Percentiles rank a stretch among this genome's conserved stretches.
phyloP scores from a whole-genome alignment of 2,888 invertebrate species.

The Pycnomerus fuliginosus region DNA sequence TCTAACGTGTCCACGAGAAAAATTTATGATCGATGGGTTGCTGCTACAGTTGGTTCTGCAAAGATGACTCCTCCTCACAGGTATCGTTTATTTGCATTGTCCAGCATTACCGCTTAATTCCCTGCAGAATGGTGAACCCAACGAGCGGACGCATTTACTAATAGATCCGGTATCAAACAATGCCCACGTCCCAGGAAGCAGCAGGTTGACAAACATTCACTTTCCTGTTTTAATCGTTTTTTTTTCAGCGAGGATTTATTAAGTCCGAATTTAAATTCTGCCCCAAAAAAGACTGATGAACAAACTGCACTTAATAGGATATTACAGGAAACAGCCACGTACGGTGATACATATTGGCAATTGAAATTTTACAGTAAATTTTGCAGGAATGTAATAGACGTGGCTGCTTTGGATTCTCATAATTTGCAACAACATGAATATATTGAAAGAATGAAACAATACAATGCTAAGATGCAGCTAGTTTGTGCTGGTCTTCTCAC shows the following conservation, averaged over 20 bases:
- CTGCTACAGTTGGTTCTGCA: slow-evolving; percentile 70
- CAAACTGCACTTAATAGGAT: slow-evolving; percentile 88
- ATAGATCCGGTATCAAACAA: slow-evolving; percentile 76
- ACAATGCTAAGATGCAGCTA: slow-evolving; percentile 60
- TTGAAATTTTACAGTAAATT: too few species aligned
- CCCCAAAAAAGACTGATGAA: slow-evolving; percentile 81
- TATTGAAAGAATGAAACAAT: slow-evolving; percentile 75
- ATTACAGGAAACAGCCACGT: slow-evolving; percentile 89
- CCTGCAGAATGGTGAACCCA: slow-evolving; percentile 59
- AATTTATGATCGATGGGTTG: slow-evolving; percentile 70
- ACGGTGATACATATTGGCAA: too few species aligned
- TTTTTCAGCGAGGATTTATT: slow-evolving; percentile 64
- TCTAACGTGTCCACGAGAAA: too few species aligned
- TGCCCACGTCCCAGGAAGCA: slow-evolving; percentile 68
- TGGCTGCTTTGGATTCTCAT: slow-evolving; percentile 87
- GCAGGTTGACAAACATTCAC: slow-evolving; percentile 51
- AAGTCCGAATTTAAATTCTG: slow-evolving; percentile 62
- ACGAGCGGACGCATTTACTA: slow-evolving; percentile 77
- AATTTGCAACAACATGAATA: slow-evolving; percentile 87
- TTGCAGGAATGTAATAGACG: slow-evolving; percentile 94
- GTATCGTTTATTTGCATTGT: slow-evolving; percentile 47
- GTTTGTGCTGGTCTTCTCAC: slow-evolving; percentile 54
- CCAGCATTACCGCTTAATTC: slow-evolving; percentile 9
- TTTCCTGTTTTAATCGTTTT: slow-evolving; percentile 17
- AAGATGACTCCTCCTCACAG: slow-evolving; percentile 69